Base-by-base conservation (phyloP, 35 echinoderm and acorn worm genomes). In the Ophioderma brevispina region DNA sequence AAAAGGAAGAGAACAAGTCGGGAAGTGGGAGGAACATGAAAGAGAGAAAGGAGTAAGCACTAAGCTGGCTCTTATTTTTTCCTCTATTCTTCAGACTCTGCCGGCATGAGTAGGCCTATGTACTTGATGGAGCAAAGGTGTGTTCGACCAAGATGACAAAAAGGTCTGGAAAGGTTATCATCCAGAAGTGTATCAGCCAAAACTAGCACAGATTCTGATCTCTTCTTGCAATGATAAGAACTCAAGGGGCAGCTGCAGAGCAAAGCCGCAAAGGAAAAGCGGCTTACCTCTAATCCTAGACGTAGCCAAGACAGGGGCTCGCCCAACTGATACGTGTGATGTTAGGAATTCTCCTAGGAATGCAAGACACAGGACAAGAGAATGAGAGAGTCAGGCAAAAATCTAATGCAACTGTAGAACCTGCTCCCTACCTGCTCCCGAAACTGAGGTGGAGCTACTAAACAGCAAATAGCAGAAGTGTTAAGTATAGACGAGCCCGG, bases 131-230 rank as follows among this genome's bases (percentile, higher is more conserved):
- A 70, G 2, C 10, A 25, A 15, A 70, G 59, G 10, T 15, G 59
- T 70, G 59, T 70, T 25, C 10, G 59, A 25, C 59, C 15, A 70
- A 70, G n/a, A 70, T 70, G 59, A 70, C 59, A 70, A 70, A 70
- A 70, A 70, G 59, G n/a, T 25, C n/a, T 70, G 59, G 59, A 70
- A 70, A 30, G 59, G n/a, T 25, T 70, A 4, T 70, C 59, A 70
- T 70, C 10, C 10, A 30, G 59, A 70, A 70, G 59, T 70, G n/a
- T 70, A 70, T 70, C 59, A 70, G 59, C 59, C 59, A 70, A 70
- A 70, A 70, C 59, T 13, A 70, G 59, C 59, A 70, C 59, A 70
- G 59, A 70, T 25, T 89, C 83, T 0, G 83, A 85, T 35, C 83
- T 0, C 32, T 85, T 10, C 55, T 70, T 11, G 46, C 83, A 21